Base-by-base conservation (phyloP, 1,140 invertebrate genomes). In the Diorhabda carinulata region DNA sequence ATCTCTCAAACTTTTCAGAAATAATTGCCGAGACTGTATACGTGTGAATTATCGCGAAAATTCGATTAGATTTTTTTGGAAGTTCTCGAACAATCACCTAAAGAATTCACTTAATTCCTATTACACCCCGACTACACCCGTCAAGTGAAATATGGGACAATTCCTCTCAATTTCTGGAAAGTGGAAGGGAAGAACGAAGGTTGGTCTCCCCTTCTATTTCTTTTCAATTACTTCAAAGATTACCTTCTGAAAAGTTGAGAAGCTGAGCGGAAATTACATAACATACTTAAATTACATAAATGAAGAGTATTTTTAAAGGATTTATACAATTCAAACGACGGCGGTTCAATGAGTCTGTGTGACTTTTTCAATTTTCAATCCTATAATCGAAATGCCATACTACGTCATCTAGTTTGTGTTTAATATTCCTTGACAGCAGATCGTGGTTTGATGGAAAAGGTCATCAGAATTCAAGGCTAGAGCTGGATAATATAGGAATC, bases 81-180 rank as follows among this genome's bases (percentile, higher is more conserved):
- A 52, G 2, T 43, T 43, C 61, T 10, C 41, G 4, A 62, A 62
- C 61, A 62, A 62, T 62, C 43, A 8, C 42, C 61, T 4, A 4
- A 62, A 62, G 61, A 62, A 62, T 62, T 62, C 61, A 62, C 61
- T 62, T 10, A 62, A 43, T 43, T 62, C 61, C 61, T 43, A 62
- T 62, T 62, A 62, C 58, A 42, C 42, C 9, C 8, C 9, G 25
- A 41, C 10, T 62, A 43, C 41, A 43, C 43, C 43, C 61, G 61
- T 44, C 41, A 47, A 62, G 61, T 47, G 61, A 62, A 62, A 62
- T 62, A 62, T 62, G 61, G 43, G 61, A 62, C 43, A 8, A 44
- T 62, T 62, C 61, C 43, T 43, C 41, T 41, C 25, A 62, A 62
- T 62, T 62, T 44, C 41, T 62, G 47, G 61, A 44, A 43, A 62